Percentiles rank a stretch among this genome's conserved stretches.
Conservation (phyloP, 2,113 vertebrate species). For the Gobius niger region DNA sequence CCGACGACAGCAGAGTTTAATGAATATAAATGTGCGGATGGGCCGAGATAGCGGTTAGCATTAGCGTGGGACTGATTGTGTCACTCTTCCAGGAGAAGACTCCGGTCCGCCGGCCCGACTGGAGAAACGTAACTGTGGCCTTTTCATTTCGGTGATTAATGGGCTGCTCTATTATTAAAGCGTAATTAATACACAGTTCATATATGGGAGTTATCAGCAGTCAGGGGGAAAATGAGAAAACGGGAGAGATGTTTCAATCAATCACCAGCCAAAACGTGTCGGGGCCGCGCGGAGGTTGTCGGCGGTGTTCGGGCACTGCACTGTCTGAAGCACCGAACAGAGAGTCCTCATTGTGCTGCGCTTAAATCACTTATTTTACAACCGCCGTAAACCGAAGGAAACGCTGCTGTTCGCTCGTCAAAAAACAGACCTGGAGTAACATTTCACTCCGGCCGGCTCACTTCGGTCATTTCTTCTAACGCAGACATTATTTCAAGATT, state of each 20-base stretch:
- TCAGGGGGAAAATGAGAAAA: conserved; percentile 34
- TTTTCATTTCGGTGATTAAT: conserved; percentile 42
- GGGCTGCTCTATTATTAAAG: conserved; percentile 18
- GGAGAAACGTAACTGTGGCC: conserved; percentile 16
- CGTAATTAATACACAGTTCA: conserved; percentile 49
- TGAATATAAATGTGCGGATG: conserved; percentile 1
- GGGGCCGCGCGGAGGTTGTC: no score
- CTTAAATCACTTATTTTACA: no score
- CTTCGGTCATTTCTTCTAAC: no score
- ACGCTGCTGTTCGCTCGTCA: no score
- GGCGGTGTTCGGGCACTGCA: no score
- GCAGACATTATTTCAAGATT: no score
- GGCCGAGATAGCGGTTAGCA: conserved; percentile 1
- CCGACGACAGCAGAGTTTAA: conserved; percentile 1
- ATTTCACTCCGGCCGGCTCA: no score
- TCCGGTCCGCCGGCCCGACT: neutral
- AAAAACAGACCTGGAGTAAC: no score
- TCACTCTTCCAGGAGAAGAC: neutral
- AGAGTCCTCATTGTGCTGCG: no score
- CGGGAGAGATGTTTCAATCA: neutral
- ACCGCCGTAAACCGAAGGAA: no score
- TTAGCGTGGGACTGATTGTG: conserved; percentile 3
- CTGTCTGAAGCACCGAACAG: no score
- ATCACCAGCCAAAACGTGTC: neutral
- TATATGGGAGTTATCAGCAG: conserved; percentile 28